Evolutionary conservation across 2,797 vertebrate genomes (phyloP).

Genomic region (Nothura maculosa): DNA sequence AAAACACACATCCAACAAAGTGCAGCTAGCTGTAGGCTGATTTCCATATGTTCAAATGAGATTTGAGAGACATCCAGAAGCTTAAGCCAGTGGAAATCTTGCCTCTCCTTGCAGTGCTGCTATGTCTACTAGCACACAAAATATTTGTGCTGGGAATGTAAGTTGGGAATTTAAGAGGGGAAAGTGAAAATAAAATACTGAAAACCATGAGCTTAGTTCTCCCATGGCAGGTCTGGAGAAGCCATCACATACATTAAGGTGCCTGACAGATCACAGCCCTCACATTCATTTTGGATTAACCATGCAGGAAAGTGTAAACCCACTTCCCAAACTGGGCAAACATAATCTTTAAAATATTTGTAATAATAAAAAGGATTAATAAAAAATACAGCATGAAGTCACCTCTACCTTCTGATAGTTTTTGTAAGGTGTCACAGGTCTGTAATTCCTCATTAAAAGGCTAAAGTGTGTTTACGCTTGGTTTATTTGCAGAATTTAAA

Average conservation of each 20-base stretch:
- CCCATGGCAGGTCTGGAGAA: background rate
- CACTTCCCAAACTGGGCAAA: background rate
- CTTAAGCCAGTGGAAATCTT: background rate
- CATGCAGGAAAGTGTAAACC: background rate
- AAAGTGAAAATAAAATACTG: background rate
- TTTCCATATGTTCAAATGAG: constrained; percentile 28
- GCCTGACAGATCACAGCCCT: background rate
- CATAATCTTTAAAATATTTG: background rate
- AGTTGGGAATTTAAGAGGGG: background rate
- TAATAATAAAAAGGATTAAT: background rate
- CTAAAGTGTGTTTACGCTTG: background rate
- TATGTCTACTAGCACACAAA: background rate
- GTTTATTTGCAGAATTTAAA: constrained; percentile 36
- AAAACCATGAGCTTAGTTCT: background rate
- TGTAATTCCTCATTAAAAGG: background rate
- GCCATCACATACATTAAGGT: background rate
- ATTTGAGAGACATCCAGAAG: constrained; percentile 34
- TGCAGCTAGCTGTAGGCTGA: background rate
- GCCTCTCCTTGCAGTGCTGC: background rate
- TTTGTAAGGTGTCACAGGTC: background rate
- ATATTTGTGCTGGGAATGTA: background rate
- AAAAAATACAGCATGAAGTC: background rate
- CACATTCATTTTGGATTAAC: background rate
- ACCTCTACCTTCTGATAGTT: background rate
- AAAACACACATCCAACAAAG: background rate